phyloP scores from a whole-genome alignment of 2,888 invertebrate genomes.

The Alitta virens region DNA sequence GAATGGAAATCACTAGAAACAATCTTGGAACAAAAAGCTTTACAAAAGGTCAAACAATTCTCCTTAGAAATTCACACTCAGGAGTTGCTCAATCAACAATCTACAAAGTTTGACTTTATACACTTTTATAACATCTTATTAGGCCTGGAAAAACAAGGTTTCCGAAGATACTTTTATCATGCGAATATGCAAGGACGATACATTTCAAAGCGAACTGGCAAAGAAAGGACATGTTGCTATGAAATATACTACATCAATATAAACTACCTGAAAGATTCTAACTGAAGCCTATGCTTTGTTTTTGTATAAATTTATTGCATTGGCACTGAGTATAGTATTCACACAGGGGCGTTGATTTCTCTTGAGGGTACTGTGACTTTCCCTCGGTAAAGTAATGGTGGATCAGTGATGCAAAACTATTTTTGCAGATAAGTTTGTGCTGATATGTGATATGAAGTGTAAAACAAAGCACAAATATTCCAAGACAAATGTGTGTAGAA shows the following conservation, averaged over 20 bases:
- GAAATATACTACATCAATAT: slow-evolving; percentile 31
- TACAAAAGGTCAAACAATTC: slow-evolving; percentile 30
- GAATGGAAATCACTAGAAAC: slow-evolving; percentile 27
- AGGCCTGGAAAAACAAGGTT: slow-evolving; percentile 24
- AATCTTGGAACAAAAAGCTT: slow-evolving; percentile 22
- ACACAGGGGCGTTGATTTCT: too few species aligned
- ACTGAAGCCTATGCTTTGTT: too few species aligned
- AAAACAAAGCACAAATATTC: too few species aligned
- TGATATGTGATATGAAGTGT: too few species aligned
- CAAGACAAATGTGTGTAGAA: too few species aligned
- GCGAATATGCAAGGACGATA: slow-evolving; percentile 27
- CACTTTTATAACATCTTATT: slow-evolving; percentile 16
- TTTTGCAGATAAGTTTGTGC: too few species aligned
- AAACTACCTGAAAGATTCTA: slow-evolving; percentile 24
- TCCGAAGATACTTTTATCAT: slow-evolving; percentile 24
- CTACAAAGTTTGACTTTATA: slow-evolving; percentile 21
- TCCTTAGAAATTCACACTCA: slow-evolving; percentile 31
- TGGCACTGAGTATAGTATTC: too few species aligned
- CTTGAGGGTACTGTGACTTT: too few species aligned
- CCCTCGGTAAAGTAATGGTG: too few species aligned
- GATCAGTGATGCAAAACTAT: too few species aligned
- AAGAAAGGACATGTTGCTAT: slow-evolving; percentile 28
- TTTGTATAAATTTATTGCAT: too few species aligned
- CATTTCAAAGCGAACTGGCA: slow-evolving; percentile 22
- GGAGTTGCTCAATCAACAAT: slow-evolving; percentile 17